Evolutionary conservation across 1,140 invertebrate species (phyloP), one percentile per base, ranked within the genome.

Genomic region (Tenebrio molitor): DNA sequence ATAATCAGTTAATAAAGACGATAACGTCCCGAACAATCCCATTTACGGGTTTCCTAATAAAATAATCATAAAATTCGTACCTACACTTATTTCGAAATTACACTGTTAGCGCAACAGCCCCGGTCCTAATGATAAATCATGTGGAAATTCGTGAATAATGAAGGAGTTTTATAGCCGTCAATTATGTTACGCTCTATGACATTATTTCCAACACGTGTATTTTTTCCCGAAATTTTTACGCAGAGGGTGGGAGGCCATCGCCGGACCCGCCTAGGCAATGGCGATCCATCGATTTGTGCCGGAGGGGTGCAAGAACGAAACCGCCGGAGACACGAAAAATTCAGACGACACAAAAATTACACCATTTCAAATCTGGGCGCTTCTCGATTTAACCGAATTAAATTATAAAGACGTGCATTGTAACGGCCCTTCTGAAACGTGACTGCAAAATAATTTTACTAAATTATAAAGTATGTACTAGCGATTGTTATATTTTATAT

Each of bases 121-220:
- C 15, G 14, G 14, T 44, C 4, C 4, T 50, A 50, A 50, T 50
- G 17, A 50, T 21, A 50, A 50, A 50, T 50, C 44, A 21, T 50
- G 44, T 50, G 44, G 44, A 50, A 50, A 50, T 50, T 50, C 17
- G 44, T 50, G 10, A 50, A 50, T 50, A 50, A 50, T 50, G 15
- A 17, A 50, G 3, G 44, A 50, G 17, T 50, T 50, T 50, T 17
- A 7, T 50, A 50, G 17, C 44, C n/a, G 44, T 19, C 44, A 50
- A 50, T 50, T 50, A 50, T 50, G 15, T 29, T 29, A 3, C 25
- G 25, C 19, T 19, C 1, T 50, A 21, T 21, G 44, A 21, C 17
- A 50, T 50, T 50, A 17, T 46, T 21, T 21, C 21, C 21, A 29
- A 29, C 25, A 29, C 25, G 25, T 29, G 25, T n/a, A n/a, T 50